Conservation (phyloP, 2,888 invertebrate genomes). For the Odontocolon sp. region DNA sequence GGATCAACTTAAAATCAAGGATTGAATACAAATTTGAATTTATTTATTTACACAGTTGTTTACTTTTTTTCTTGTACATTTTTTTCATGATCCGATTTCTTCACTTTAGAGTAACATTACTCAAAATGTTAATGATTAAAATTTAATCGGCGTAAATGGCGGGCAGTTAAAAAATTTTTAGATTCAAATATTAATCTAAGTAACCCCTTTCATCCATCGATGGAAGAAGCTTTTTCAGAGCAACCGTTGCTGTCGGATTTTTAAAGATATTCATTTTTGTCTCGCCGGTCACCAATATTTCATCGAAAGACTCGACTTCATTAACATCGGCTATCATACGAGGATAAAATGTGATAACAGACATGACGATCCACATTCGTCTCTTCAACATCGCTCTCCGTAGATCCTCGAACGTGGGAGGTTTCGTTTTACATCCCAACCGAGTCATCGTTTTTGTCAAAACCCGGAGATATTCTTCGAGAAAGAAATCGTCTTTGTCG, state of each 20-base stretch:
- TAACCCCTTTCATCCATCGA: slow-evolving; percentile 64
- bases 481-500: slow-evolving; percentile 63
- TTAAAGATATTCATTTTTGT: slow-evolving; percentile 67
- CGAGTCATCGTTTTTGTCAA: slow-evolving; percentile 61
- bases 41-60: too few relatives aligned
- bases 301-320: slow-evolving; percentile 63
- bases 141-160: too few relatives aligned
- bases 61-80: too few relatives aligned
- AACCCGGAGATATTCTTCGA: slow-evolving; percentile 60
- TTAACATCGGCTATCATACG: slow-evolving; percentile 65
- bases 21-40: too few relatives aligned
- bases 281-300: slow-evolving; percentile 52
- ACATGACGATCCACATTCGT: slow-evolving; percentile 62
- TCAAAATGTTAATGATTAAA: too few relatives aligned
- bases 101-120: too few relatives aligned
- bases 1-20: too few relatives aligned
- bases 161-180: neutral
- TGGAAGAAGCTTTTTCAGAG: slow-evolving; percentile 62
- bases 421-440: slow-evolving; percentile 62
- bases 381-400: slow-evolving; percentile 64
- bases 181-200: slow-evolving; percentile 61
- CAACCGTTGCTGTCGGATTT: slow-evolving; percentile 58
- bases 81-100: too few relatives aligned
- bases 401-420: slow-evolving; percentile 65
- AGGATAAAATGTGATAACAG: slow-evolving; percentile 63